phyloP scores from a whole-genome alignment of 2,113 vertebrate genomes.

The Meleagris gallopavo region DNA sequence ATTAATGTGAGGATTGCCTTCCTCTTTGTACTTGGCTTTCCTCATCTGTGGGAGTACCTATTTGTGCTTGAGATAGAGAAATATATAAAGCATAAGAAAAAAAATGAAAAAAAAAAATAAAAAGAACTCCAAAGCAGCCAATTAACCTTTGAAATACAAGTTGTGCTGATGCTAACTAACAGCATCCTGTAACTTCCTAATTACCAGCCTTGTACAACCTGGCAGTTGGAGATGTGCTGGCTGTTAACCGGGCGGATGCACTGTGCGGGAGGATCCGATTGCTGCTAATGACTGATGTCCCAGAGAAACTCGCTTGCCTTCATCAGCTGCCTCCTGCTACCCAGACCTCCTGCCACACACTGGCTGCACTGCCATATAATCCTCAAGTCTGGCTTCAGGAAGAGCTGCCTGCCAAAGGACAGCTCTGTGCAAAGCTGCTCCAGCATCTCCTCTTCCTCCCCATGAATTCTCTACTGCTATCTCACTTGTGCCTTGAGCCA shows the following conservation, averaged over 20 bases:
- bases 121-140: background rate
- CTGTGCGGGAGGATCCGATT: background rate
- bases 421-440: background rate
- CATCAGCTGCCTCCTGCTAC: background rate
- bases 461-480: background rate
- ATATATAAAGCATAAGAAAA: background rate
- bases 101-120: accelerated
- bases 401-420: background rate
- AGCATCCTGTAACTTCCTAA: constrained; percentile 24
- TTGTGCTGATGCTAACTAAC: constrained; percentile 12
- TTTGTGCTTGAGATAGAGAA: background rate
- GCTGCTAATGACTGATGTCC: background rate
- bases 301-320: background rate
- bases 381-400: background rate
- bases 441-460: background rate
- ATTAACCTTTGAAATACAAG: constrained; percentile 53
- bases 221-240: background rate
- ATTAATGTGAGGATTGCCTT: background rate
- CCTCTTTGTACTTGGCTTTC: background rate
- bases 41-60: background rate
- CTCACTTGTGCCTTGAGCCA: accelerated
- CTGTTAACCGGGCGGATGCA: background rate
- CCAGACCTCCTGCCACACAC: background rate
- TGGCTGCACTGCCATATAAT: background rate
- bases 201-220: background rate